Evolutionary conservation across 2,113 vertebrate species (phyloP).

Genomic region (Vireo altiloquus): DNA sequence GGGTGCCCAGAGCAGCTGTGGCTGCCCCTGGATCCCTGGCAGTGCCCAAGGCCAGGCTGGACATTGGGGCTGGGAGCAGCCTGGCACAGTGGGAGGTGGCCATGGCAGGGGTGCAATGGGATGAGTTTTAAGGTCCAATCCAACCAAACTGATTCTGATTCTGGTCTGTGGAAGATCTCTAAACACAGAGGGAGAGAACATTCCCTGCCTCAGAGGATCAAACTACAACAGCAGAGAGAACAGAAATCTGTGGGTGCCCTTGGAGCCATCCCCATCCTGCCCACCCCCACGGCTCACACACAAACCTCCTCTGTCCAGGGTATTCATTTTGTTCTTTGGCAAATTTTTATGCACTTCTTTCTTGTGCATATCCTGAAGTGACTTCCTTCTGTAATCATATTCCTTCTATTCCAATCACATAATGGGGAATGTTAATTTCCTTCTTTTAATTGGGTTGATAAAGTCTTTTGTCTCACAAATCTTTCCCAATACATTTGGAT

Average conservation of each 20-base stretch:
- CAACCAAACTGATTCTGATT: not conserved
- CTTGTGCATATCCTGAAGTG: not conserved
- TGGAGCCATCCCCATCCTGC: not conserved
- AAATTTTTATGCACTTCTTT: not conserved
- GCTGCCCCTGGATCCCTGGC: not conserved
- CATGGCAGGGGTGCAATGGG: rapidly evolving
- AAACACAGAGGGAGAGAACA: not conserved
- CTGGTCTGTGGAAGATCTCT: not conserved
- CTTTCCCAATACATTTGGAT: not conserved
- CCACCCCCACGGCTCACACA: not conserved
- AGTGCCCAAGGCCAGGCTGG: not conserved
- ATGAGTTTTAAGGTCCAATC: rapidly evolving
- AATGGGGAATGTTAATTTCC: conserved; percentile 22
- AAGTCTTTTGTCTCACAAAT: conserved; percentile 9
- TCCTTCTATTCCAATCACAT: not conserved
- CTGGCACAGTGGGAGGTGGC: not conserved
- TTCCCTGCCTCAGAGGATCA: not conserved
- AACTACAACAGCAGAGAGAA: not conserved
- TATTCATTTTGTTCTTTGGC: not conserved
- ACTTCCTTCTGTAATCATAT: conserved; percentile 6
- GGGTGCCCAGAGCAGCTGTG: not conserved
- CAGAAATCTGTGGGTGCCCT: not conserved
- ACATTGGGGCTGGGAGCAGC: not conserved
- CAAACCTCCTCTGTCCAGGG: not conserved
- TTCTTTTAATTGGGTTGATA: conserved; percentile 35